Conservation (phyloP, 1,140 invertebrate species). For the Heliconius congener region DNA sequence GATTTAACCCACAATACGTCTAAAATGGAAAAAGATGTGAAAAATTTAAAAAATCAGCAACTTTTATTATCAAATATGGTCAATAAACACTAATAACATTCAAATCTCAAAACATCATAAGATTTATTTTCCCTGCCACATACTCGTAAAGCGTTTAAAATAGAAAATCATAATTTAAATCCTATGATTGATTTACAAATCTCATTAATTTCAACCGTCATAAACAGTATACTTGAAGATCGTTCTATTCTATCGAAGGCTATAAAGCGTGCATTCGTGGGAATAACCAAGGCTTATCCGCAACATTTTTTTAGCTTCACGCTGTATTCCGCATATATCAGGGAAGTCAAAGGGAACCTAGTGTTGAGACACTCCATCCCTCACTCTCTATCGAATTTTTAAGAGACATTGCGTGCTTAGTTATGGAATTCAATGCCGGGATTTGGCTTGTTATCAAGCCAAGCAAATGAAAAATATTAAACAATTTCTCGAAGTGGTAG, state of each 20-base stretch:
- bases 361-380: no score
- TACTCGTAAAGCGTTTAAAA: not conserved
- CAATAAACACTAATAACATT: not conserved
- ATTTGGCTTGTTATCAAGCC: no score
- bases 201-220: conserved; percentile 13
- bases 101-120: not conserved
- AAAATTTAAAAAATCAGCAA: no score
- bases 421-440: no score
- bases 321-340: no score
- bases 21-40: no score
- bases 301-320: not conserved
- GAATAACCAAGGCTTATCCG: conserved; percentile 26
- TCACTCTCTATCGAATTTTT: no score
- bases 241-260: conserved; percentile 8
- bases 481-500: no score
- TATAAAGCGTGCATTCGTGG: conserved; percentile 26
- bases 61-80: not conserved
- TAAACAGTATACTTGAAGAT: conserved; percentile 20
- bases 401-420: no score
- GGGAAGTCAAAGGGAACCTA: no score
- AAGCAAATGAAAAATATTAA: no score
- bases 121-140: not conserved
- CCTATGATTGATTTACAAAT: conserved; percentile 22
- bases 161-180: conserved; percentile 13
- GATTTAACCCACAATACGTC: no score